Percentiles rank a stretch among this genome's conserved stretches.
These are phyloP conservation scores for Epizoanthus scotinus DNA, from an alignment of 92 coral and sea anemone genomes.

Conservation along the genomic window DNA sequence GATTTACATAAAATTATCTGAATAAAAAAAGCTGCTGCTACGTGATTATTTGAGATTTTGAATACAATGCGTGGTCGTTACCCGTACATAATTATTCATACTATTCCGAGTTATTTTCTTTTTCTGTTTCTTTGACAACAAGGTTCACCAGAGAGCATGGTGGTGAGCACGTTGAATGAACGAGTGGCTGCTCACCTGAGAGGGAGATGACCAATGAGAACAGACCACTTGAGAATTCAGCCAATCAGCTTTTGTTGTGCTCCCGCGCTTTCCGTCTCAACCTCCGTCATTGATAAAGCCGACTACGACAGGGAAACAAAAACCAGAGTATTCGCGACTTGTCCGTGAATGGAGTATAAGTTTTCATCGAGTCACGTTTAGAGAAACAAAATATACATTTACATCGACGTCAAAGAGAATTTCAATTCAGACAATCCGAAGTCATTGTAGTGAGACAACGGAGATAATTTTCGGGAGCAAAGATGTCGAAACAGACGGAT, in stretches of 20 bases:
- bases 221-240: not conserved
- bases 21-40: too few species aligned
- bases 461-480: slow-evolving; percentile 14
- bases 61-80: too few species aligned
- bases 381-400: not conserved
- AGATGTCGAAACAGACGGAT: slow-evolving; percentile 11
- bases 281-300: slow-evolving; percentile 1
- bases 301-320: not conserved
- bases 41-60: too few species aligned
- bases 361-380: slow-evolving; percentile 27
- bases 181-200: too few species aligned
- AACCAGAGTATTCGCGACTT: not conserved
- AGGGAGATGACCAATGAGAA: too few species aligned
- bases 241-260: slow-evolving; percentile 1
- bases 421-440: slow-evolving; percentile 31
- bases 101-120: too few species aligned
- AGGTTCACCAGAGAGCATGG: too few species aligned
- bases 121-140: too few species aligned
- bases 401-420: not conserved
- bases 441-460: not conserved
- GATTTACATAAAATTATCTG: too few species aligned
- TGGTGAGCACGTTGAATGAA: too few species aligned
- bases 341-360: not conserved
- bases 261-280: slow-evolving; percentile 18
- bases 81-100: too few species aligned